Evolutionary conservation across 2,888 invertebrate genomes (phyloP), one percentile per base, ranked within the genome.

Genomic region (Zelleria hepariella): DNA sequence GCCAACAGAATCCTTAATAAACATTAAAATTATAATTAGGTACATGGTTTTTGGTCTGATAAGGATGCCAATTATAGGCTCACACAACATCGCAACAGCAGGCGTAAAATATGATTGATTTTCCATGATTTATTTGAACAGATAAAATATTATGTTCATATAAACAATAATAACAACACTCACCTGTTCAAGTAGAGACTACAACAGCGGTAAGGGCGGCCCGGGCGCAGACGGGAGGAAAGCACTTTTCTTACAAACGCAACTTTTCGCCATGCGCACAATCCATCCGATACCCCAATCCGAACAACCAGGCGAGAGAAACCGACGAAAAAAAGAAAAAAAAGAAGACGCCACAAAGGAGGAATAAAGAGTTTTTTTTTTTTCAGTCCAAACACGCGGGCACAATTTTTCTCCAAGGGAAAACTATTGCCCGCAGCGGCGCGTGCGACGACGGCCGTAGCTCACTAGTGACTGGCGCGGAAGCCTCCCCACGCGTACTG

Each of bases 351-450:
- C 21, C 8, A 20, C 51, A 5, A 21, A 49, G 5, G 20, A 20
- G 21, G 53, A 24, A 15, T 25, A 7, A 10, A 32, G 55, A 18
- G 8, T 25, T 26, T 65, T 63, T 60, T 62, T 62, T 61, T 63
- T 61, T 62, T 61, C 57, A 58, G 60, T 62, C 63, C 65, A 68
- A 77, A 79, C 77, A 77, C 85, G 82, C 86, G 86, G 32, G 81
- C 86, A 86, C 84, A 80, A 85, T 84, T 86, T 86, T 86, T 84
- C 32, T 42, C 86, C 82, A 74, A 70, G 63, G 71, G 74, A 81
- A 84, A 86, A 85, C 83, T 85, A 72, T 69, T 80, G 84, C 79
- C 32, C 86, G 86, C 86, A 15, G 82, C 78, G 78, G 82, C 78
- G 78, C 83, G 78, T 69, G 66, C 75, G 68, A 73, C 81, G 78